Conservation (phyloP, 2,888 invertebrate species). For the Platerodrilus igneus region DNA sequence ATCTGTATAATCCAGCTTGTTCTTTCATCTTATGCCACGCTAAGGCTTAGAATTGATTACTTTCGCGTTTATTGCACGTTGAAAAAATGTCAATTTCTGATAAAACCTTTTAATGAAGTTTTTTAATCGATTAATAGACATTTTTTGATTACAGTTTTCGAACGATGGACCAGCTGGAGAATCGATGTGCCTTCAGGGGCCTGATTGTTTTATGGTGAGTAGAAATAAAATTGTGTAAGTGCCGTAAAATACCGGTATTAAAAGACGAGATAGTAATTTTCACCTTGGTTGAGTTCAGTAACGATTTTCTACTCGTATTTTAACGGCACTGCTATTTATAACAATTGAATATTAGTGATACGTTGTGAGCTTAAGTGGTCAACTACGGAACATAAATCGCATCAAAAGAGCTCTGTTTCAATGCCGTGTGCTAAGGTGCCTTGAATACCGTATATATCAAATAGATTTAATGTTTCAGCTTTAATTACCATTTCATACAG, state of each 20-base stretch:
- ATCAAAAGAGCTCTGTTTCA: no score
- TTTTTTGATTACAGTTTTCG: slow-evolving; percentile 54
- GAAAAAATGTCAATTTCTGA: background rate
- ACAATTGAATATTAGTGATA: no score
- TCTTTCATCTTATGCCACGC: slow-evolving; percentile 23
- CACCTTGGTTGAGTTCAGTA: slow-evolving; percentile 38
- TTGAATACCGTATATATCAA: no score
- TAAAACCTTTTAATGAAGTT: slow-evolving; percentile 26
- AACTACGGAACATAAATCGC: no score
- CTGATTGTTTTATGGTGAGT: slow-evolving; percentile 70
- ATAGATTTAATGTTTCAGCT: no score
- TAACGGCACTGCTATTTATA: no score
- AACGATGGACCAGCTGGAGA: slow-evolving; percentile 60
- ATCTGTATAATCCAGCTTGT: slow-evolving; percentile 36
- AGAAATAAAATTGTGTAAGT: slow-evolving; percentile 8
- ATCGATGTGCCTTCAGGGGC: slow-evolving; percentile 64
- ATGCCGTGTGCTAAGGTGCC: no score
- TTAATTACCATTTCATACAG: no score
- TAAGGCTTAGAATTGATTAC: slow-evolving; percentile 18
- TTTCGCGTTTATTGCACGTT: background rate
- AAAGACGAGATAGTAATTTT: slow-evolving; percentile 37
- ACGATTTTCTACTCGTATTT: slow-evolving; percentile 35
- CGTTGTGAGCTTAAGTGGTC: no score
- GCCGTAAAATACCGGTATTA: slow-evolving; percentile 16
- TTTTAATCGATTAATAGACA: no score